phyloP scores from a whole-genome alignment of 37 sponge, comb jelly and placozoan species.

The Axinella damicornis region DNA sequence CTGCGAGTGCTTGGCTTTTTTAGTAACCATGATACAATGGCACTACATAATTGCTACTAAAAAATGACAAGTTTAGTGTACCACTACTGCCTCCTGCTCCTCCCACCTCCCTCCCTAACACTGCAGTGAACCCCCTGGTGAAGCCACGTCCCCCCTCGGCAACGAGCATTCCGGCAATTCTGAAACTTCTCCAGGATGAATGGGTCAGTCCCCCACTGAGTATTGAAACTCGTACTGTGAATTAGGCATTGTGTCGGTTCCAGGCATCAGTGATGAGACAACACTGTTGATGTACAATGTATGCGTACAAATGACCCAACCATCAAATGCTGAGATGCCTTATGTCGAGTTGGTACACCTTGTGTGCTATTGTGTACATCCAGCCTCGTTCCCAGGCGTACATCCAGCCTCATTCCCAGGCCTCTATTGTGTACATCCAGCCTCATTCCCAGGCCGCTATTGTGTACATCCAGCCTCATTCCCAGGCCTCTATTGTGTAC shows the following conservation, averaged over 20 bases:
- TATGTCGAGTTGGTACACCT: not conserved
- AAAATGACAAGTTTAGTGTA: too few species aligned
- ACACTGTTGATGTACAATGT: not conserved
- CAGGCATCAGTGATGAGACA: constrained; percentile 16
- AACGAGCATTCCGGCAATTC: constrained; percentile 98
- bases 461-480: too few species aligned
- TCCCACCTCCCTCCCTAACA: not conserved
- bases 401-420: too few species aligned
- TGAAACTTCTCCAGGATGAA: constrained; percentile 98
- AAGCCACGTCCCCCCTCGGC: constrained; percentile 98
- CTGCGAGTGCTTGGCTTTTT: too few species aligned
- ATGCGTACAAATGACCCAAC: not conserved
- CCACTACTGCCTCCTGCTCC: too few species aligned
- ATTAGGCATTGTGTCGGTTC: not conserved
- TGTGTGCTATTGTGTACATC: not conserved
- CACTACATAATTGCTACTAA: too few species aligned
- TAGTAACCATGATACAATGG: too few species aligned
- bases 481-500: too few species aligned
- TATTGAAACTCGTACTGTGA: too few species aligned
- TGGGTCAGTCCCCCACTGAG: constrained; percentile 88
- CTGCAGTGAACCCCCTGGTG: constrained; percentile 79
- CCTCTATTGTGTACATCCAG: too few species aligned
- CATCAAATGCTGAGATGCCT: constrained; percentile 12
- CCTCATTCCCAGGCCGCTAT: too few species aligned
- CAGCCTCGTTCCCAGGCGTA: not conserved